These are phyloP conservation scores for Mastomys coucha DNA, from an alignment of 2,113 vertebrate species.

Conservation along the genomic window DNA sequence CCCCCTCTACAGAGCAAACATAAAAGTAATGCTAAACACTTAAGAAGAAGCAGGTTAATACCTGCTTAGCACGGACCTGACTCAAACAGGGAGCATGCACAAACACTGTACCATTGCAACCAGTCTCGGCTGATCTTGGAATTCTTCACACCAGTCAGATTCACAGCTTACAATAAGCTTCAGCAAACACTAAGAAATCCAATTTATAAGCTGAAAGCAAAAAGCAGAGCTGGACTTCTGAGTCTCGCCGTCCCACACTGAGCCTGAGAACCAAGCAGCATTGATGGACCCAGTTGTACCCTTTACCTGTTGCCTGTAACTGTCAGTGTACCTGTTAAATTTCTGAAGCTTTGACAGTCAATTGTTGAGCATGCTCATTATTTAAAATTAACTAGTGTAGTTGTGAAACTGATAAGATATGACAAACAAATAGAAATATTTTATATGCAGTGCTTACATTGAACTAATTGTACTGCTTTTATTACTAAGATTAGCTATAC, in stretches of 20 bases:
- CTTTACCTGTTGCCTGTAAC: neutral
- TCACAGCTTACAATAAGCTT: constrained; percentile 15
- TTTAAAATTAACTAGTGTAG: neutral
- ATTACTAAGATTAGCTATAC: neutral
- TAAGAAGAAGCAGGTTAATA: neutral
- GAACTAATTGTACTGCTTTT: neutral
- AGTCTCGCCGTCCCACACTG: neutral
- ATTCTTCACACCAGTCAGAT: constrained; percentile 11
- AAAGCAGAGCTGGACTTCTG: constrained; percentile 13
- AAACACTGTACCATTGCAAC: neutral
- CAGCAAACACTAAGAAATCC: neutral
- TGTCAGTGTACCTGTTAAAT: neutral
- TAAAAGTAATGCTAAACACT: neutral
- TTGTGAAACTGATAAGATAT: neutral
- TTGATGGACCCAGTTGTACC: neutral
- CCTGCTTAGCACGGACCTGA: neutral
- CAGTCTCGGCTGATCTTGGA: neutral
- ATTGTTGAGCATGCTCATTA: neutral
- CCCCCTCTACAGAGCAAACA: neutral
- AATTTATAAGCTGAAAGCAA: constrained; percentile 13
- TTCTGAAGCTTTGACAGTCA: neutral
- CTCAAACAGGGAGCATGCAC: neutral
- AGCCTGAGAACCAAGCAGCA: neutral
- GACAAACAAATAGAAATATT: neutral
- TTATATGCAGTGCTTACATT: neutral